Conservation (phyloP, 2,113 vertebrate species). For the Menura novaehollandiae region DNA sequence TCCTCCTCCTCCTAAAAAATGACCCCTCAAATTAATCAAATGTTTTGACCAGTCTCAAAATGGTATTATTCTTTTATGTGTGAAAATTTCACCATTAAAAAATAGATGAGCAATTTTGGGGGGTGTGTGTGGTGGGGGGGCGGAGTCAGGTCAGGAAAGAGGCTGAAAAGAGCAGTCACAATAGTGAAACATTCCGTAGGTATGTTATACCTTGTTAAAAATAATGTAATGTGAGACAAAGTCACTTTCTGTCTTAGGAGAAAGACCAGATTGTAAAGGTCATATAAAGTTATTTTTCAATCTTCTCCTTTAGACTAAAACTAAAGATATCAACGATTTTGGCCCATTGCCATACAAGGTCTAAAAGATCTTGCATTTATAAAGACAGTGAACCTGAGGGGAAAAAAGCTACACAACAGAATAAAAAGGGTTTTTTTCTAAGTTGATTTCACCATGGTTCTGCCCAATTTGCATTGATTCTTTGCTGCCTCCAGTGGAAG, state of each 20-base stretch:
- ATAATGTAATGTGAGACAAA: background rate
- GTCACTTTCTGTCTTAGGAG: background rate
- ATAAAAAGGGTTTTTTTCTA: no score
- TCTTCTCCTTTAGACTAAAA: background rate
- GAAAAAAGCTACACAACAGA: no score
- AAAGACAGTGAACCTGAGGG: background rate
- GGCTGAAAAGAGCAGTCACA: background rate
- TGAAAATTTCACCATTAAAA: background rate
- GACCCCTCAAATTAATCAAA: background rate
- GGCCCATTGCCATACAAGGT: background rate
- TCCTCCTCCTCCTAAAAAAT: background rate
- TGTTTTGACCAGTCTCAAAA: background rate
- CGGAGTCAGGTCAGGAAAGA: background rate
- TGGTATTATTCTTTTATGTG: background rate
- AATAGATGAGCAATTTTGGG: background rate
- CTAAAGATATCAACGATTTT: background rate
- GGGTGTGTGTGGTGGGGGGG: no score
- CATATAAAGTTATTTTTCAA: background rate
- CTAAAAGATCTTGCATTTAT: background rate
- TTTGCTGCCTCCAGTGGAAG: constrained; percentile 7
- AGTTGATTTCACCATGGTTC: background rate
- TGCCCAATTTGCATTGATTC: background rate
- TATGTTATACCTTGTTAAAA: background rate
- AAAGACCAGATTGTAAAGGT: background rate
- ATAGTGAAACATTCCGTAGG: background rate